These are phyloP conservation scores for Euglossa dilemma DNA, from an alignment of 1,140 invertebrate species.

Conservation along the genomic window DNA sequence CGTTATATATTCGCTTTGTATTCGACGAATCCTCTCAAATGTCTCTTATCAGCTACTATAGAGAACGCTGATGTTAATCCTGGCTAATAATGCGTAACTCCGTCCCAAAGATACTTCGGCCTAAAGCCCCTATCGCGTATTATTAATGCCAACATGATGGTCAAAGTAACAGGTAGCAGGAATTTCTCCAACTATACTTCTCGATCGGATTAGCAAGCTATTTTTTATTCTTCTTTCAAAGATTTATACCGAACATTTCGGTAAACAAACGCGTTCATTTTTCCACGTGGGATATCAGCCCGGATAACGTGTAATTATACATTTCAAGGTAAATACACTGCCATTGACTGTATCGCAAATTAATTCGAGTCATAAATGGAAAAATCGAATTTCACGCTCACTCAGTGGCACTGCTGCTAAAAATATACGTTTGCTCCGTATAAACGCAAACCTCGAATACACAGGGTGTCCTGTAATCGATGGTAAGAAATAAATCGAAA, in stretches of 20 bases:
- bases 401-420: too few species aligned
- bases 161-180: not conserved
- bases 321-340: too few species aligned
- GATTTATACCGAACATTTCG: not conserved
- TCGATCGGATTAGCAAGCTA: conserved; percentile 3
- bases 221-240: not conserved
- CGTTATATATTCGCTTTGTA: conserved; percentile 53
- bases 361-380: too few species aligned
- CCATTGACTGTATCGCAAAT: too few species aligned
- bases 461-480: too few species aligned
- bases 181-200: not conserved
- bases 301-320: too few species aligned
- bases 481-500: too few species aligned
- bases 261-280: not conserved
- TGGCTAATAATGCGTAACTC: conserved; percentile 35
- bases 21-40: conserved; percentile 42
- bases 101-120: conserved; percentile 21
- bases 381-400: too few species aligned
- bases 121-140: conserved; percentile 18
- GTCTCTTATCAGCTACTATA: conserved; percentile 20
- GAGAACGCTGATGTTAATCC: conserved; percentile 33
- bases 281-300: too few species aligned
- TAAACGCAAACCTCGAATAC: too few species aligned
- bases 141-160: conserved; percentile 21
- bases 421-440: too few species aligned